phyloP scores from a whole-genome alignment of 2,113 vertebrate genomes.

The Hylia prasina region DNA sequence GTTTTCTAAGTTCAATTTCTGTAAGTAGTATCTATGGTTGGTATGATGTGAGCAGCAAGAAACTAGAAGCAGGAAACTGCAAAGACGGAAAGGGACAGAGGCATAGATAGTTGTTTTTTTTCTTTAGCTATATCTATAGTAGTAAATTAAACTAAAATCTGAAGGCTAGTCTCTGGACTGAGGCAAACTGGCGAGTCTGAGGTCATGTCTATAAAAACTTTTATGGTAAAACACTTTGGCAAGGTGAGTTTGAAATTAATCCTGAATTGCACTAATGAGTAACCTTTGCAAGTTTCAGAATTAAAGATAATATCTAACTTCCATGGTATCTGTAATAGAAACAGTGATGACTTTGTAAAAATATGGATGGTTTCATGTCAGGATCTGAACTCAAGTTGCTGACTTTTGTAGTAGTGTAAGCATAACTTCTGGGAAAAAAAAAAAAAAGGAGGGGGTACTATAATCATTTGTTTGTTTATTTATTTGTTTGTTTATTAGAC shows the following conservation, averaged over 20 bases:
- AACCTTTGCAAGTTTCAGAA: background rate
- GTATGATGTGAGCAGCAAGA: background rate
- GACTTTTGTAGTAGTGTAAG: background rate
- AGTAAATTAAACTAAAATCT: background rate
- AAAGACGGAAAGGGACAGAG: background rate
- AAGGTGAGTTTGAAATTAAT: background rate
- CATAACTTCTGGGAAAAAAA: background rate
- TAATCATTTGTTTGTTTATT: background rate
- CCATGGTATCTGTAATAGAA: background rate
- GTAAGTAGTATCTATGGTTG: background rate
- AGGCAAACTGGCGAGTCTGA: background rate
- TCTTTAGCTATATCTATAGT: background rate
- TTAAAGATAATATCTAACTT: background rate
- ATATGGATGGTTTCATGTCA: background rate
- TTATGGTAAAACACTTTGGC: background rate
- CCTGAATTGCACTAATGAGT: background rate
- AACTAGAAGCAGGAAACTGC: background rate
- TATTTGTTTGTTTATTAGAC: background rate
- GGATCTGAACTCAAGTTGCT: background rate
- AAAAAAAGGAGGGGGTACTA: rapidly evolving
- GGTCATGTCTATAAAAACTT: background rate
- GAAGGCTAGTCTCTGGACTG: background rate
- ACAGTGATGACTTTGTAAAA: background rate
- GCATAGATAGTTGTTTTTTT: background rate
- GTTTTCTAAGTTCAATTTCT: background rate